Percentiles rank a stretch among this genome's conserved stretches.
Conservation (phyloP, 2,797 vertebrate genomes). For the Hylomyscus alleni region DNA sequence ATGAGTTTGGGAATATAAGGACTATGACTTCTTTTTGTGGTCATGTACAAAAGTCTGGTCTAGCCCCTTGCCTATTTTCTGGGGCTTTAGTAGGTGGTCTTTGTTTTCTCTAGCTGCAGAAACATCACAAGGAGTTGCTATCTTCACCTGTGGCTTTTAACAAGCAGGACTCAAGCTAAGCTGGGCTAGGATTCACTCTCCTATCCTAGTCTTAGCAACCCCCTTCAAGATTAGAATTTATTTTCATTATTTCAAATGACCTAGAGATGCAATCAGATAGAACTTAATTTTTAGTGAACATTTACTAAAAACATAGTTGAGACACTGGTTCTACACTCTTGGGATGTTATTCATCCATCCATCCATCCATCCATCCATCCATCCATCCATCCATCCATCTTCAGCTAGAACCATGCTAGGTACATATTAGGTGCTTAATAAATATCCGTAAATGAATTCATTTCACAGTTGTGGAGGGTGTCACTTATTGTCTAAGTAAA, state of each 20-base stretch:
- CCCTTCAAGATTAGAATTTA: not conserved
- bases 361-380: not conserved
- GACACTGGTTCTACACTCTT: constrained; percentile 5
- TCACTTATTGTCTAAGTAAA: constrained; percentile 42
- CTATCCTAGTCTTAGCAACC: not conserved
- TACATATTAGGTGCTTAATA: not conserved
- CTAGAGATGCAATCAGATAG: constrained; percentile 2
- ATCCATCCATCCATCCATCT: not conserved
- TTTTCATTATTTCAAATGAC: constrained; percentile 51
- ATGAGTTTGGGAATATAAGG: not conserved
- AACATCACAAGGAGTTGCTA: not conserved
- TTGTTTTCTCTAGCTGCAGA: not conserved
- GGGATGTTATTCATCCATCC: not conserved
- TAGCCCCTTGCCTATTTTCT: not conserved
- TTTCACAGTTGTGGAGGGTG: not conserved
- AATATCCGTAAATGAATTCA: constrained; percentile 12
- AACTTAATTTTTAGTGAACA: constrained; percentile 39
- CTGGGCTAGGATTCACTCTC: not conserved
- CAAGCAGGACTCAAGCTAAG: not conserved
- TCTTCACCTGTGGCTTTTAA: not conserved
- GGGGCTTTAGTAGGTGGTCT: not conserved
- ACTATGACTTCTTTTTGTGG: not conserved
- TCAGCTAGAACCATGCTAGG: not conserved
- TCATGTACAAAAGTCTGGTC: not conserved
- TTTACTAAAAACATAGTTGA: constrained; percentile 37